phyloP scores from a whole-genome alignment of 1,140 invertebrate genomes.

The Drosophila fuyamai region DNA sequence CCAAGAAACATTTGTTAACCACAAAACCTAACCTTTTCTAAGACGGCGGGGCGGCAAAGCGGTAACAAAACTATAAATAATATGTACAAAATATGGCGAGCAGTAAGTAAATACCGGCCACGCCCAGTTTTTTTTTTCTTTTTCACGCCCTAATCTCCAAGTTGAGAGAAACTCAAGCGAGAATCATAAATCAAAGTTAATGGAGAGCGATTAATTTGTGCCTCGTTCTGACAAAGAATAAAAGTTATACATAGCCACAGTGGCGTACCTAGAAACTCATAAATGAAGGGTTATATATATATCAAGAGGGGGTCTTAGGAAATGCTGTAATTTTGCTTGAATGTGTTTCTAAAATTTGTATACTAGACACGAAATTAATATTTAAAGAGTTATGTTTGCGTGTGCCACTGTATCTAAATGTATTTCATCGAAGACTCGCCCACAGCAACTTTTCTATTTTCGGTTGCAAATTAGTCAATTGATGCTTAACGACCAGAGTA shows the following conservation, averaged over 20 bases:
- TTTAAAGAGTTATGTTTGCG: too few relatives aligned
- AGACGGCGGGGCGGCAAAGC: slow-evolving; percentile 2
- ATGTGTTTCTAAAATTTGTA: too few relatives aligned
- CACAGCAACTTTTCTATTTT: slow-evolving; percentile 35
- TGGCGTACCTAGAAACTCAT: background rate
- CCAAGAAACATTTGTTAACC: slow-evolving; percentile 60
- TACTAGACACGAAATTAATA: too few relatives aligned
- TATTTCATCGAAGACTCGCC: slow-evolving; percentile 17
- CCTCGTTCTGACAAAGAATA: slow-evolving; percentile 35
- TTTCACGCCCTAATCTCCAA: slow-evolving; percentile 1
- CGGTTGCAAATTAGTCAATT: slow-evolving; percentile 55
- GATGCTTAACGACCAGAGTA: slow-evolving; percentile 22
- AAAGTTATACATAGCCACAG: slow-evolving; percentile 7
- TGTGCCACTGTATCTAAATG: background rate
- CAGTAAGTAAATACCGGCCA: slow-evolving; percentile 48
- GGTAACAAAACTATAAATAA: slow-evolving; percentile 73
- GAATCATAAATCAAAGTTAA: slow-evolving; percentile 74
- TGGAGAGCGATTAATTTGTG: slow-evolving; percentile 73
- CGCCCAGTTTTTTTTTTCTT: slow-evolving; percentile 28
- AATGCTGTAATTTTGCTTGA: background rate
- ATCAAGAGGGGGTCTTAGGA: background rate
- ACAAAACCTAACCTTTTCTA: slow-evolving; percentile 14
- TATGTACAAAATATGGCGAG: slow-evolving; percentile 64
- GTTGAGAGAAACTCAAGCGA: slow-evolving; percentile 24
- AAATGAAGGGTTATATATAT: background rate